A percentile compares a stretch with the other conserved stretches of the same genome.
phyloP scores from a whole-genome alignment of 2,888 invertebrate species.

The Megamerina dolium region DNA sequence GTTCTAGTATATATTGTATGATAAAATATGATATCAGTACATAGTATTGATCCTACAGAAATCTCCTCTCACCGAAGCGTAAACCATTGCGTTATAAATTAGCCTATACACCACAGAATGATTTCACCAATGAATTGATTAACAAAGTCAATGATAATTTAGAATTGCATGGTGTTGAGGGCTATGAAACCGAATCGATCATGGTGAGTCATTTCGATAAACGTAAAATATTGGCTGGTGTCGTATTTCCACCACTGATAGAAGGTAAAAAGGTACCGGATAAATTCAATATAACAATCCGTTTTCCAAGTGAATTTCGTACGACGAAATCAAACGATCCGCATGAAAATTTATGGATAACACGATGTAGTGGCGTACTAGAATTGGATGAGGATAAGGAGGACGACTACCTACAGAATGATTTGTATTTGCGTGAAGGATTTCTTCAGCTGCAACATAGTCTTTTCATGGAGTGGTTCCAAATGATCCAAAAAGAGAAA shows the following conservation, averaged over 20 bases:
- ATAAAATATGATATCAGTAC: too few relatives aligned
- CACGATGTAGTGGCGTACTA: constrained; percentile 32
- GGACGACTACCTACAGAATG: constrained; percentile 18
- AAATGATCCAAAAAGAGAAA: constrained; percentile 3
- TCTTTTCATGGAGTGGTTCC: constrained; percentile 31
- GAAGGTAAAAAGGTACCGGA: background rate
- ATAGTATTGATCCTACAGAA: too few relatives aligned
- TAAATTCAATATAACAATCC: constrained; percentile 17
- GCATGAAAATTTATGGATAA: constrained; percentile 30
- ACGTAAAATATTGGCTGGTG: constrained; percentile 27
- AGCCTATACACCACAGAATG: constrained; percentile 26
- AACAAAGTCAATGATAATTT: background rate
- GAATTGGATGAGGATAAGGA: constrained; percentile 17
- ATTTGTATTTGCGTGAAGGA: constrained; percentile 38
- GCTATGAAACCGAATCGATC: constrained; percentile 6
- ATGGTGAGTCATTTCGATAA: constrained; percentile 28
- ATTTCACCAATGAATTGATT: constrained; percentile 10
- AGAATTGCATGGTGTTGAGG: constrained; percentile 18
- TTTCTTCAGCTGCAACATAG: constrained; percentile 37
- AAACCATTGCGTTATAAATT: too few relatives aligned
- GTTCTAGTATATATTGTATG: too few relatives aligned
- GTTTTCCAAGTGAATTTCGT: constrained; percentile 36
- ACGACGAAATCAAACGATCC: constrained; percentile 24
- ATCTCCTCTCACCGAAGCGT: too few relatives aligned
- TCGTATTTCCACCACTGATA: constrained; percentile 21